phyloP scores from a whole-genome alignment of 2,113 vertebrate genomes.

The Bubo scandiacus region DNA sequence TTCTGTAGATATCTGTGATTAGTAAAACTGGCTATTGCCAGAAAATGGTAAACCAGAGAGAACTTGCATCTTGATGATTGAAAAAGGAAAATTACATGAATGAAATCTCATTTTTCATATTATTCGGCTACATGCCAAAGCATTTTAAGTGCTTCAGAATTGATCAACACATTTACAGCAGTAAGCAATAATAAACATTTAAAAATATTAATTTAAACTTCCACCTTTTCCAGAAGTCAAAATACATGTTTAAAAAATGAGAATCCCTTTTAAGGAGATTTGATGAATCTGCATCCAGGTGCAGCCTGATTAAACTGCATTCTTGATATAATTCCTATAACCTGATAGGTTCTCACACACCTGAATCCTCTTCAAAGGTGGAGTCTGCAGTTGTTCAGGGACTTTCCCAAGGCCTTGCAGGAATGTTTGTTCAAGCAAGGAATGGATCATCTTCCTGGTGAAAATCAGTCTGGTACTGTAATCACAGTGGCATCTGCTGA shows the following conservation, averaged over 20 bases:
- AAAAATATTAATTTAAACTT: neutral
- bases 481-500: neutral
- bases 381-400: neutral
- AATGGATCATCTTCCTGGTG: neutral
- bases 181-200: neutral
- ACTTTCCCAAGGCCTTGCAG: neutral
- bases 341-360: neutral
- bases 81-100: neutral
- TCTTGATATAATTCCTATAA: neutral
- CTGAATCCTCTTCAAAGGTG: neutral
- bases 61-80: neutral
- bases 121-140: neutral
- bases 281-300: neutral
- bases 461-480: neutral
- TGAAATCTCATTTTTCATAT: neutral
- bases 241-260: neutral
- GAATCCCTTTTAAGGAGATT: neutral
- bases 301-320: neutral
- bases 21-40: constrained; percentile 8
- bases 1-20: constrained; percentile 30
- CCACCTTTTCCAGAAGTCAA: neutral
- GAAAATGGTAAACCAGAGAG: constrained; percentile 27
- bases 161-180: neutral
- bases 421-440: neutral
- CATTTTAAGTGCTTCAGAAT: neutral